Evolutionary conservation across 2,888 invertebrate genomes (phyloP).

Genomic region (Eupithecia exiguata): DNA sequence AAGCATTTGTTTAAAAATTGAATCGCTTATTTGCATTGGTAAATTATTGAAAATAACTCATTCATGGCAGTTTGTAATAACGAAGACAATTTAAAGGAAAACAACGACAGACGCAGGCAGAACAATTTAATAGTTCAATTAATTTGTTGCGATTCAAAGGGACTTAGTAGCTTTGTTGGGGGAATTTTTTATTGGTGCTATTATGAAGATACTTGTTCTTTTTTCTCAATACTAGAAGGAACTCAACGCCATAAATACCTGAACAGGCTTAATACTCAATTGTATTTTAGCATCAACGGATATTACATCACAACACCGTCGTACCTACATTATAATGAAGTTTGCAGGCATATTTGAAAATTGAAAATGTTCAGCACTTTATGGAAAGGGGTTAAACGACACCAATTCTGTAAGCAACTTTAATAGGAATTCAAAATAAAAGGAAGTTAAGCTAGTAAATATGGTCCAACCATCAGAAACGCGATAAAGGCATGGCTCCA

Average conservation of each 20-base stretch:
- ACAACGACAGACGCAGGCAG: conserved; percentile 50
- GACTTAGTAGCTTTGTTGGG: conserved; percentile 16
- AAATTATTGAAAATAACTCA: conserved; percentile 9
- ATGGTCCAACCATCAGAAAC: conserved; percentile 47
- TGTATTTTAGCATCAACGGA: background rate
- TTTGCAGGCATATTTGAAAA: background rate
- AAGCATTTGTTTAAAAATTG: background rate
- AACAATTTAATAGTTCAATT: conserved; percentile 53
- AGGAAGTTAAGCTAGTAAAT: background rate
- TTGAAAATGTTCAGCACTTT: background rate
- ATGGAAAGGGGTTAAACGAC: background rate
- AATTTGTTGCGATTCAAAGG: conserved; percentile 38
- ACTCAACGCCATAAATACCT: background rate
- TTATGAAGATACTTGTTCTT: background rate
- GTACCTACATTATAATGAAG: no score
- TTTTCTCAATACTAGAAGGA: background rate
- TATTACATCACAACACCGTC: background rate
- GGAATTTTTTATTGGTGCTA: conserved; percentile 11
- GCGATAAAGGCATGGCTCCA: conserved; percentile 55
- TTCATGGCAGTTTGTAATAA: conserved; percentile 20
- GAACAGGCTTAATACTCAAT: background rate
- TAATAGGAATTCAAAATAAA: background rate
- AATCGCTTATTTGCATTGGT: background rate
- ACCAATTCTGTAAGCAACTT: background rate
- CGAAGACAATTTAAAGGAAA: conserved; percentile 49